Evolutionary conservation across 2,113 vertebrate genomes (phyloP).

Genomic region (Ageneiosus marmoratus): DNA sequence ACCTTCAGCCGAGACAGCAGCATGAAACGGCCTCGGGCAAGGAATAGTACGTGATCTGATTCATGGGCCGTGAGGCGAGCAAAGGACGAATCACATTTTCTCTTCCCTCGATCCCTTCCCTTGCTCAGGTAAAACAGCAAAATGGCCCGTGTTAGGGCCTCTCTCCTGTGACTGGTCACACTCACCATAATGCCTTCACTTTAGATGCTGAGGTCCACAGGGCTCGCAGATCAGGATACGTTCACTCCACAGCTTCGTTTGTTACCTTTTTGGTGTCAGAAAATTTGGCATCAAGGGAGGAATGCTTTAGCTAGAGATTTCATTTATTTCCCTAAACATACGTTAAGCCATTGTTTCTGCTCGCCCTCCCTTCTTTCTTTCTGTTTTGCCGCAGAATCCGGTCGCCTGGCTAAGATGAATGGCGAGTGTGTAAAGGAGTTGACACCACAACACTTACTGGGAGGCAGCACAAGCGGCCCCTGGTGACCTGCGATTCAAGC

Average conservation of each 20-base stretch:
- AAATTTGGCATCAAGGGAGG: conserved; percentile 49
- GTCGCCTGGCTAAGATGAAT: conserved; percentile 61
- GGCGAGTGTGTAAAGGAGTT: conserved; percentile 66
- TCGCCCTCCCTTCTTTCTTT: conserved; percentile 28
- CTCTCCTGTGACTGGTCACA: conserved; percentile 39
- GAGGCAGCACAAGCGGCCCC: conserved; percentile 54
- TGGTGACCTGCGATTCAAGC: conserved; percentile 58
- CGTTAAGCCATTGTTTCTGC: conserved; percentile 57
- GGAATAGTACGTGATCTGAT: conserved; percentile 60
- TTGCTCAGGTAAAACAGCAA: conserved; percentile 46
- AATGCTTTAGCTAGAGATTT: conserved; percentile 50
- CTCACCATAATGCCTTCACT: conserved; percentile 50
- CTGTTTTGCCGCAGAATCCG: conserved; percentile 50
- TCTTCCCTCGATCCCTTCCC: conserved; percentile 18
- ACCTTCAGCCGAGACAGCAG: conserved; percentile 49
- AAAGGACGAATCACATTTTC: conserved; percentile 48
- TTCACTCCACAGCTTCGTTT: conserved; percentile 47
- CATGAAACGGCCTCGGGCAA: conserved; percentile 70
- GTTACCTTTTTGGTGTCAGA: conserved; percentile 50
- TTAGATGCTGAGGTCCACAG: conserved; percentile 47
- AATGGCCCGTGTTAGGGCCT: conserved; percentile 43
- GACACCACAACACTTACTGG: conserved; percentile 68
- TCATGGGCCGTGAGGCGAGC: conserved; percentile 48
- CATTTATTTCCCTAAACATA: conserved; percentile 63
- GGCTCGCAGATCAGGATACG: conserved; percentile 50